Conservation (phyloP, 2,888 invertebrate genomes). For the Ectemnius cavifrons region DNA sequence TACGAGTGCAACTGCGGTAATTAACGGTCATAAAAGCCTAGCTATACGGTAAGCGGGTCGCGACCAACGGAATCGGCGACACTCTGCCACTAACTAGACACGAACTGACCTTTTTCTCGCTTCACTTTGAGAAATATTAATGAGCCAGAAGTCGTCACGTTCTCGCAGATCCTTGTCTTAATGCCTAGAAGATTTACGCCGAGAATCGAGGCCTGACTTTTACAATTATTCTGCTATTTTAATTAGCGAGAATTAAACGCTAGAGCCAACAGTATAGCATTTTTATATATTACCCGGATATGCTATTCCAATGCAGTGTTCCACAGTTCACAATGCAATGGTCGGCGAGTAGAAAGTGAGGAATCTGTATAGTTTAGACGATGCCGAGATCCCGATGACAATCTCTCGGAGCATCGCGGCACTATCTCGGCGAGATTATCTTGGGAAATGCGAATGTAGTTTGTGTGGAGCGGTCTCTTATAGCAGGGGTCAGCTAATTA, state of each 20-base stretch:
- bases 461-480: constrained; percentile 23
- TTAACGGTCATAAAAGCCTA: constrained; percentile 52
- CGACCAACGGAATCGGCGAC: constrained; percentile 23
- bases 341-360: no score
- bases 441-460: constrained; percentile 34
- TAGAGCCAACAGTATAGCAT: no score
- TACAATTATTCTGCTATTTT: no score
- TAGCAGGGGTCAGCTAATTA: constrained; percentile 50
- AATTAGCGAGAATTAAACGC: no score
- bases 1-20: constrained; percentile 44
- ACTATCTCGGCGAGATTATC: constrained; percentile 20
- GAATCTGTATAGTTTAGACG: no score
- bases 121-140: constrained; percentile 45
- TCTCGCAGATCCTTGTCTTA: constrained; percentile 8
- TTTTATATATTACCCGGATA: no score
- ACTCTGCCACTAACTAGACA: constrained; percentile 28
- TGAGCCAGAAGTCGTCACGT: constrained; percentile 15
- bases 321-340: no score
- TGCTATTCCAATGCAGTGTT: no score
- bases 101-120: constrained; percentile 49
- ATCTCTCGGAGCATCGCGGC: no score
- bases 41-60: constrained; percentile 25
- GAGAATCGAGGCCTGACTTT: constrained; percentile 9
- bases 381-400: no score
- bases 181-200: constrained; percentile 15